These are phyloP conservation scores for Poecilia latipinna DNA, from an alignment of 2,113 vertebrate species.

Conservation along the genomic window DNA sequence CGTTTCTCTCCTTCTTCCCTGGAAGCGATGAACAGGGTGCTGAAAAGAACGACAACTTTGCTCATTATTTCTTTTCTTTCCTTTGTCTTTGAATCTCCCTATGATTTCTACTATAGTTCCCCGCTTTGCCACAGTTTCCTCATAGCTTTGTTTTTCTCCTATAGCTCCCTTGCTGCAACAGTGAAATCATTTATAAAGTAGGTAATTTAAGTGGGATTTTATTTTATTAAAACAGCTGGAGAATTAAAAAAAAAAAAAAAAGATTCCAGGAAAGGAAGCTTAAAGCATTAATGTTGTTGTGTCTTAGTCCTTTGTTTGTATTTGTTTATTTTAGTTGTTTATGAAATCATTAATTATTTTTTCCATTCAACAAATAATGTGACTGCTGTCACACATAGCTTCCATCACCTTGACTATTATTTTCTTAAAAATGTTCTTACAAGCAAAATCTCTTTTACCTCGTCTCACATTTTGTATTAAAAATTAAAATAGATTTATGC, in stretches of 20 bases:
- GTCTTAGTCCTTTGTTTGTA: not conserved
- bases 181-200: conserved; percentile 9
- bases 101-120: conserved; percentile 5
- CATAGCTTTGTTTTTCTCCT: conserved; percentile 5
- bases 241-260: not conserved
- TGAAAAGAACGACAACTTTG: not conserved
- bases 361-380: not conserved
- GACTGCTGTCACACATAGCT: not conserved
- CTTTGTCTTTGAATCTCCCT: conserved; percentile 8
- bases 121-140: conserved; percentile 2
- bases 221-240: not conserved
- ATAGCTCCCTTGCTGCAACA: not conserved
- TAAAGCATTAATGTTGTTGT: not conserved
- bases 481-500: not conserved
- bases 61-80: conserved; percentile 27
- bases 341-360: not conserved
- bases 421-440: not conserved
- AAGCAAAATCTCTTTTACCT: not conserved
- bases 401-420: not conserved
- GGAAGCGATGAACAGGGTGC: conserved; percentile 30
- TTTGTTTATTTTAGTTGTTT: not conserved
- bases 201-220: conserved; percentile 6
- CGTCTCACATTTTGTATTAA: not conserved
- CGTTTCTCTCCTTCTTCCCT: conserved; percentile 30
- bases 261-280: not conserved